Evolutionary conservation across 2,797 vertebrate species (phyloP).

Genomic region (Anolis apletophallus): DNA sequence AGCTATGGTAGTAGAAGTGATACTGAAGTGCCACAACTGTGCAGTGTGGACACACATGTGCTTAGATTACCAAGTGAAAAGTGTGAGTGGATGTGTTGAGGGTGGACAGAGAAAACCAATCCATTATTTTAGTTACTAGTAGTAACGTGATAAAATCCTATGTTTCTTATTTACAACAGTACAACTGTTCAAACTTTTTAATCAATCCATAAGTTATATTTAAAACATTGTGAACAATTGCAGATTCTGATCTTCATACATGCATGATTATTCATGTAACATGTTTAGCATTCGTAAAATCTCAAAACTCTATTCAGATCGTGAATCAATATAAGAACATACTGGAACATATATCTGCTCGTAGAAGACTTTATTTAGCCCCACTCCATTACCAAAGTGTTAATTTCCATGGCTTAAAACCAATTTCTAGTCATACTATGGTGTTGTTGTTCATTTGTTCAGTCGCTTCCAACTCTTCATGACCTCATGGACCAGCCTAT

Average conservation of each 20-base stretch:
- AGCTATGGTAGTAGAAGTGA: no score
- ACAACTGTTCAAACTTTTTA: background rate
- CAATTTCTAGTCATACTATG: background rate
- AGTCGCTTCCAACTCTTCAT: no score
- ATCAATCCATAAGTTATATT: background rate
- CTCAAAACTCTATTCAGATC: background rate
- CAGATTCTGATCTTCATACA: no score
- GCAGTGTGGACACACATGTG: background rate
- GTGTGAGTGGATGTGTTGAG: background rate
- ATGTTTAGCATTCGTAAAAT: background rate
- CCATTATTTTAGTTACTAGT: background rate
- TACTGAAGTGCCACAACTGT: no score
- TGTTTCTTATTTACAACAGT: no score
- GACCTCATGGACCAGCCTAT: no score
- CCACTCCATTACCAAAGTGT: no score
- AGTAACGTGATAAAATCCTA: background rate
- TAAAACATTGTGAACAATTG: no score
- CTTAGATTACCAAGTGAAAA: background rate
- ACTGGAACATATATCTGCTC: no score
- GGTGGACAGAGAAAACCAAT: background rate
- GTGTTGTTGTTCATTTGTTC: no score
- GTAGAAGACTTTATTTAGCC: no score
- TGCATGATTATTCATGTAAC: background rate
- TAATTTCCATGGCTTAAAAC: background rate
- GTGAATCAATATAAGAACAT: no score